Conservation (phyloP, 2,888 invertebrate species). For the Leptura quadrifasciata region DNA sequence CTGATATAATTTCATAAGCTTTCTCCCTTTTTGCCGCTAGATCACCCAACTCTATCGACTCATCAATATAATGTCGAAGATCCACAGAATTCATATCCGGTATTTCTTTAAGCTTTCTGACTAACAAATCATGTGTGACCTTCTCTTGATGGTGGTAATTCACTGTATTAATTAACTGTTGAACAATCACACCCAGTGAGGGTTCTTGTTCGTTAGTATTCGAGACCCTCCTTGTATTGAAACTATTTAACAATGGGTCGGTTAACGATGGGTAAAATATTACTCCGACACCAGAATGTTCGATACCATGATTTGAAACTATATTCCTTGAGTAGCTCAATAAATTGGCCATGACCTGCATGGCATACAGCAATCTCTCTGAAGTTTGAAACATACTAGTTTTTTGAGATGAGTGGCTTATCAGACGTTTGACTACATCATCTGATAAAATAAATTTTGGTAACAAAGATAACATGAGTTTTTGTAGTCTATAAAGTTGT, state of each 20-base stretch:
- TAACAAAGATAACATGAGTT: constrained; percentile 84
- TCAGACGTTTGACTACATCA: constrained; percentile 69
- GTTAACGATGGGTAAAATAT: constrained; percentile 76
- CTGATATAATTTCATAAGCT: constrained; percentile 74
- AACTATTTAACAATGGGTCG: constrained; percentile 66
- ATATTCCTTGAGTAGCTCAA: constrained; percentile 83
- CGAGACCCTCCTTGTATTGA: constrained; percentile 57
- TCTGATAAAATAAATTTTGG: constrained; percentile 79
- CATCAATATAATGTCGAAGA: constrained; percentile 75
- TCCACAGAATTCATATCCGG: constrained; percentile 76
- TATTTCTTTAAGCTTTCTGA: constrained; percentile 74
- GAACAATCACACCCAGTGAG: constrained; percentile 76
- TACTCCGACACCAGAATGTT: constrained; percentile 75
- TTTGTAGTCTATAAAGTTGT: constrained; percentile 82
- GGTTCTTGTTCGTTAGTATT: constrained; percentile 70
- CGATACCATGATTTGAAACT: constrained; percentile 76
- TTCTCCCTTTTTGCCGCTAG: constrained; percentile 66
- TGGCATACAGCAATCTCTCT: constrained; percentile 72
- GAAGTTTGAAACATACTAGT: constrained; percentile 69
- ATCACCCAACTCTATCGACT: constrained; percentile 64
- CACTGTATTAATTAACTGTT: constrained; percentile 77
- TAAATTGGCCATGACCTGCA: constrained; percentile 84
- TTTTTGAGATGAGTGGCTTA: constrained; percentile 64
- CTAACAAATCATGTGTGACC: constrained; percentile 74
- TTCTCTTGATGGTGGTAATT: constrained; percentile 76